Evolutionary conservation across 2,797 vertebrate species (phyloP).

Genomic region (Anguilla obscura): DNA sequence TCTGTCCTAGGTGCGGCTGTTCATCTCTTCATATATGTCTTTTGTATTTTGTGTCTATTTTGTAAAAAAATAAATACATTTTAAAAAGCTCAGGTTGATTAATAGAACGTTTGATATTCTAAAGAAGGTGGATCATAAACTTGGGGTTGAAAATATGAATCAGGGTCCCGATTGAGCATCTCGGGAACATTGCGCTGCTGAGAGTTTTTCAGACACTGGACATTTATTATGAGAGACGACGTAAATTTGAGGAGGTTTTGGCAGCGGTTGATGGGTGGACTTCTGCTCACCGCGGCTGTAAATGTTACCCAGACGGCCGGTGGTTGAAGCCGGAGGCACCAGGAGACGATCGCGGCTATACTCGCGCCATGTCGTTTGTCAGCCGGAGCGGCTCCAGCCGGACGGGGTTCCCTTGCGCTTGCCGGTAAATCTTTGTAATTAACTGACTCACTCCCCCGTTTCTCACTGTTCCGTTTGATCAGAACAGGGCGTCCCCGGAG

Average conservation of each 20-base stretch:
- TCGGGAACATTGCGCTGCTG: slow-evolving; percentile 3
- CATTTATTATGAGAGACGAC: neutral
- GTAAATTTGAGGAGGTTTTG: neutral
- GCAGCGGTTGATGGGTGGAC: neutral
- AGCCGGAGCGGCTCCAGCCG: neutral
- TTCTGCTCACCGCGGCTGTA: neutral
- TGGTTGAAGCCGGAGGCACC: neutral
- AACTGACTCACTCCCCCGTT: neutral
- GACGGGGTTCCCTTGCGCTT: neutral
- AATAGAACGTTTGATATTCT: neutral
- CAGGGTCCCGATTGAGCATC: neutral
- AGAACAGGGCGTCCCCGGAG: neutral
- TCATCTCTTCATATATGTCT: neutral
- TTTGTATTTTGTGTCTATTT: neutral
- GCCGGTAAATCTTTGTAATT: slow-evolving; percentile 1
- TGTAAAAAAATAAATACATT: neutral
- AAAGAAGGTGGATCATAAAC: neutral
- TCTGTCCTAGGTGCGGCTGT: too few species aligned
- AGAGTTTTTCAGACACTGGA: neutral
- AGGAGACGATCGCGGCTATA: neutral
- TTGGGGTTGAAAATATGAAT: neutral
- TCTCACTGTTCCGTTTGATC: neutral
- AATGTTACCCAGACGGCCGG: neutral
- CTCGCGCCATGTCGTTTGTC: neutral
- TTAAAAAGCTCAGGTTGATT: neutral